Base-by-base conservation (phyloP, 1,140 invertebrate species). In the Musca domestica region DNA sequence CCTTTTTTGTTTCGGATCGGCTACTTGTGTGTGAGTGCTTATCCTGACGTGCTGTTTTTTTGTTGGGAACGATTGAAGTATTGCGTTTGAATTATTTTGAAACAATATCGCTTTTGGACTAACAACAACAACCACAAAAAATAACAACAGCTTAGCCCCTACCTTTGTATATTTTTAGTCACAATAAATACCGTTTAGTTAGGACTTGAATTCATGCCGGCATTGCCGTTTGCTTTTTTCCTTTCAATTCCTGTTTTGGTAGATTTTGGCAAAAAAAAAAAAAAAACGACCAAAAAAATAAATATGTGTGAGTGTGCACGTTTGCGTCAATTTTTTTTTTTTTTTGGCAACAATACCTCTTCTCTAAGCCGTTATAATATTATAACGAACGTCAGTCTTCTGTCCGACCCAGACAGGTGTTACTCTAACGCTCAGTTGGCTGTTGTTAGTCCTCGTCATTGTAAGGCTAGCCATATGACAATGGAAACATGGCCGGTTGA, bases 41-140 rank as follows among this genome's bases (percentile, higher is more conserved):
- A 17, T 61, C 9, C 17, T 17, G 27, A 12, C 34, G 25, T 34
- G 10, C 17, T 58, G 12, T 27, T 58, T n/a, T n/a, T n/a, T n/a
- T n/a, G n/a, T n/a, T 23, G 10, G 2, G 54, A 58, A 58, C 27
- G 27, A 30, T n/a, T n/a, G 12, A 41, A 7, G 34, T 61, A 41
- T 61, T 61, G 56, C 56, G 56, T 61, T 61, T 61, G 56, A 61
- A 61, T 61, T 61, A 61, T 61, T 61, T 61, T 61, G 56, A 61
- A 61, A 61, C 27, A 61, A 61, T 61, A 61, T 61, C 27, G 56
- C 34, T 61, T 61, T 41, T 41, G 34, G 17, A 61, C 25, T 34
- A 61, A 41, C 27, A 34, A 61, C 3, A 58, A n/a, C n/a, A n/a
- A n/a, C n/a, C n/a, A n/a, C n/a, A 30, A 58, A 30, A 61, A 56